Base-by-base conservation (phyloP, 2,888 invertebrate species). In the Chalcosyrphus nemorum region DNA sequence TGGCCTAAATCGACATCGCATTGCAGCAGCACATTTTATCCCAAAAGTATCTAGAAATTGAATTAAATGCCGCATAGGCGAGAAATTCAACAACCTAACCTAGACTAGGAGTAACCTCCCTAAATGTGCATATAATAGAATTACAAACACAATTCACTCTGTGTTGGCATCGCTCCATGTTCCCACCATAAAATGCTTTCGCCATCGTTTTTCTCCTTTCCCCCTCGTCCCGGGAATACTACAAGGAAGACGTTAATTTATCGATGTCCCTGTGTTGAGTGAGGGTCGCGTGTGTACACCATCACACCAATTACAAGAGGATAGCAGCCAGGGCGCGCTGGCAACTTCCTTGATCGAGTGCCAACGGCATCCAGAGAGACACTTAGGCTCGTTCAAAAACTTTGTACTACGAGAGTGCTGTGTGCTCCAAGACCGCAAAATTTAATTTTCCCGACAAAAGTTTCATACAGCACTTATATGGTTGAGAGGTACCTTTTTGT, bases 271-370 rank as follows among this genome's bases (percentile, higher is more conserved):
- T n/a, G 19, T 32, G 38, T 41, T 27, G 41, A 50, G 63, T 41
- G 63, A 70, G 50, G 63, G 76, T 76, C 61, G 81, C 76, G 81
- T 81, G 66, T 70, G 63, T 59, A 38, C 54, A 72, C 72, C 72
- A 78, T 72, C 63, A 41, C 72, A 71, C 63, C 78, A 72, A 78
- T 72, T 78, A 78, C 50, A 65, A 38, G 21, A 38, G 76, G 35
- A 71, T 54, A 76, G 43, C n/a, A n/a, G n/a, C n/a, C n/a, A n/a
- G n/a, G n/a, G n/a, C 52, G 27, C n/a, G 19, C 11, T 61, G 63
- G 68, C 63, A 81, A 52, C 57, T 65, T 65, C 29, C 43, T 76
- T 81, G 76, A 81, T 81, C 81, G 59, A 81, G 65, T 76, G 76
- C 81, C 81, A 81, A 45, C 17, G 50, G 70, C 71, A 47, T 38